A percentile compares a stretch with the other conserved stretches of the same genome.
phyloP scores from a whole-genome alignment of 1,140 invertebrate species.

The Neuroterus valhalla region DNA sequence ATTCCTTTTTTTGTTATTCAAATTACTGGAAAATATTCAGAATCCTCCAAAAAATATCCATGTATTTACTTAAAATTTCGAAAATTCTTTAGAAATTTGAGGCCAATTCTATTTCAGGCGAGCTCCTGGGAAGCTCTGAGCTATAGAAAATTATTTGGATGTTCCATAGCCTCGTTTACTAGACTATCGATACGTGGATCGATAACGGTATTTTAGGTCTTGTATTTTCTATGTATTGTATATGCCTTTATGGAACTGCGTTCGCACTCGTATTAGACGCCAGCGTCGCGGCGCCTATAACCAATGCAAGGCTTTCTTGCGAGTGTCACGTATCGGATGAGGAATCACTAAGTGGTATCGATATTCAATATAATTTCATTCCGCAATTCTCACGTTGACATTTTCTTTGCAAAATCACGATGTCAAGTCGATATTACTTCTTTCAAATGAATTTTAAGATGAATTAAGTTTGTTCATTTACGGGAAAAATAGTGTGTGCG shows the following conservation, averaged over 20 bases:
- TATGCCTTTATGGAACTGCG: background rate
- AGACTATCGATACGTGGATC: conserved; percentile 21
- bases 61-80: too few species aligned
- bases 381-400: background rate
- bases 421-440: too few species aligned
- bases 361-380: conserved; percentile 27
- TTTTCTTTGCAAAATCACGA: background rate
- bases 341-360: background rate
- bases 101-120: too few species aligned
- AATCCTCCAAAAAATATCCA: too few species aligned
- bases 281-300: conserved; percentile 4
- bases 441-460: too few species aligned
- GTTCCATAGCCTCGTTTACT: conserved; percentile 18
- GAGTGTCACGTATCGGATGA: conserved; percentile 20
- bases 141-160: conserved; percentile 10
- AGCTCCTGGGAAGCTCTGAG: background rate
- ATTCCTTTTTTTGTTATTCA: too few species aligned
- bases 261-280: conserved; percentile 7
- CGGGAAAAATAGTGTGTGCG: too few species aligned
- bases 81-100: too few species aligned
- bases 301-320: conserved; percentile 7
- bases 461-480: too few species aligned
- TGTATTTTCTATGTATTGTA: background rate
- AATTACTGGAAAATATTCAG: too few species aligned
- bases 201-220: conserved; percentile 10